Evolutionary conservation across 2,113 vertebrate genomes (phyloP).

Genomic region (Electrona antarctica): DNA sequence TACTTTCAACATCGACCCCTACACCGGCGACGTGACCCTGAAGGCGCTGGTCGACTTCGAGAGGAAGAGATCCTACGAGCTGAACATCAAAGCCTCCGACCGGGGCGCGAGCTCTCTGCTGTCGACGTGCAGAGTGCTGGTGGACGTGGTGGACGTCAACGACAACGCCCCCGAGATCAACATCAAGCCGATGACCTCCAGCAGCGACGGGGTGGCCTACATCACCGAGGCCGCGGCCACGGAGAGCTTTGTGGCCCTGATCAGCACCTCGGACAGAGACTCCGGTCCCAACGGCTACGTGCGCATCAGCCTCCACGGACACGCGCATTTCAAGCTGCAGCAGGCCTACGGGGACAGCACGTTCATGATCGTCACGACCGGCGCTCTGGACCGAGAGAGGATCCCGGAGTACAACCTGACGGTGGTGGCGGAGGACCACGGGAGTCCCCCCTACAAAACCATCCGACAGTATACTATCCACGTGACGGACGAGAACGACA

Average conservation of each 20-base stretch:
- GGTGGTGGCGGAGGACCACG: conserved; percentile 78
- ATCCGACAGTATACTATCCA: conserved; percentile 75
- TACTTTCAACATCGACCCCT: conserved; percentile 73
- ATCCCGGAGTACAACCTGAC: conserved; percentile 80
- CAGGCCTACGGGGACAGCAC: conserved; percentile 77
- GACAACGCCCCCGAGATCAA: conserved; percentile 79
- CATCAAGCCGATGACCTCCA: conserved; percentile 81
- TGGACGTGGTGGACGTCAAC: conserved; percentile 79
- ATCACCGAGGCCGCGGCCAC: conserved; percentile 79
- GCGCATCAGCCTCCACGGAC: conserved; percentile 73
- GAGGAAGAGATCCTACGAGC: conserved; percentile 69
- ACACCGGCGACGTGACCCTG: conserved; percentile 72
- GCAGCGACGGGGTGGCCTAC: conserved; percentile 75
- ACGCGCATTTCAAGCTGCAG: conserved; percentile 78
- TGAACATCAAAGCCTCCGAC: conserved; percentile 74
- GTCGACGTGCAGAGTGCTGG: conserved; percentile 70
- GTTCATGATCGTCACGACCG: conserved; percentile 77
- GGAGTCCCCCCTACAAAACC: conserved; percentile 76
- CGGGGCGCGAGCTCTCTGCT: conserved; percentile 62
- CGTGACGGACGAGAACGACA: conserved; percentile 81
- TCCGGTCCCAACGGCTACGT: conserved; percentile 81
- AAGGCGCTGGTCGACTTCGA: conserved; percentile 75
- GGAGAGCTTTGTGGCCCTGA: conserved; percentile 81
- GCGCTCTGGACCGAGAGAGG: conserved; percentile 75
- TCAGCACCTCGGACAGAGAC: conserved; percentile 81